Base-by-base conservation (phyloP, 2,113 vertebrate genomes). In the Datnioides undecimradiatus region DNA sequence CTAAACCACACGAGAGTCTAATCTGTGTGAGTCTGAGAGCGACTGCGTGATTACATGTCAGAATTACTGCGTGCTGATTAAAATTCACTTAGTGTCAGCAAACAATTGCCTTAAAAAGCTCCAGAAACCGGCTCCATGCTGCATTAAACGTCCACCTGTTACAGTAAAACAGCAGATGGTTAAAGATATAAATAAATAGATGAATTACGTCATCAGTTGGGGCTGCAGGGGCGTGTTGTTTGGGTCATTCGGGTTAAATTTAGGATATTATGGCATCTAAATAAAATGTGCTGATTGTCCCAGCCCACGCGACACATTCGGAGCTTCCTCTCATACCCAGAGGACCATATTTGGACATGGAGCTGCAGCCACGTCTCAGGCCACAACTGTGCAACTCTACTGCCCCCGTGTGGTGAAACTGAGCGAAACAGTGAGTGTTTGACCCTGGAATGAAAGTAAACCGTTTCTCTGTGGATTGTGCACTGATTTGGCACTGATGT, bases 331-430 rank as follows among this genome's bases (percentile, higher is more conserved):
- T 23, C 46, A n/a, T 14, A 55, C 40, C 36, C 66, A 29, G n/a
- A 62, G 3, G 68, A 52, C 62, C 83, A 74, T 75, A 68, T 80
- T 27, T 76, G 38, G 52, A 51, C 51, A 49, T 19, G 1, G 17
- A 51, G 8, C 21, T 0, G 49, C 11, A 40, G 23, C 1, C 3
- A 19, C 8, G 3, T 6, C 25, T 36, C n/a, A 54, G 45, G 5
- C 21, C 8, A 3, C 3, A 51, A 14, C 13, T 45, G 1, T 69
- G 29, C 52, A 11, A 11, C 72, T 86, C 46, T 87, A 70, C 79
- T 71, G 87, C 83, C 83, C 78, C 21, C 88, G 0, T 72, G 83
- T 85, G 90, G 82, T 48, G 0, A 49, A 82, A 27, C 7, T 5
- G 8, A 34, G n/a, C n/a, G n/a, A n/a, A n/a, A n/a, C n/a, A n/a